phyloP scores from a whole-genome alignment of 2,113 vertebrate genomes.

The Sinocyclocheilus rhinocerous region DNA sequence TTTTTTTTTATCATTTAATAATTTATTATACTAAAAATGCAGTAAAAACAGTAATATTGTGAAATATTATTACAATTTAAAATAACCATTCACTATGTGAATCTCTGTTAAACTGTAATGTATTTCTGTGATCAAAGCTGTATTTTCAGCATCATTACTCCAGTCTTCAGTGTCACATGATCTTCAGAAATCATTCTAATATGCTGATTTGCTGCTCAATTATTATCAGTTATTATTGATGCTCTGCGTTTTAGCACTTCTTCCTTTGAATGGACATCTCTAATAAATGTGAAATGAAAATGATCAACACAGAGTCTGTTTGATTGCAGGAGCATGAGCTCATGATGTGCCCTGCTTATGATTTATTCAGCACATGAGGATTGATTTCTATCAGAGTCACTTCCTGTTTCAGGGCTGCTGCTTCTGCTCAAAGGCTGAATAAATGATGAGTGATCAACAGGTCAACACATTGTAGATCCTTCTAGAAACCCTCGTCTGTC shows the following conservation, averaged over 20 bases:
- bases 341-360: constrained; percentile 24
- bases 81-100: background rate
- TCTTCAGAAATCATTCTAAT: background rate
- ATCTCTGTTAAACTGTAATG: background rate
- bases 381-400: constrained; percentile 51
- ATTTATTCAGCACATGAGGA: constrained; percentile 50
- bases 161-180: background rate
- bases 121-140: background rate
- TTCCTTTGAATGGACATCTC: background rate
- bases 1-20: too few species aligned
- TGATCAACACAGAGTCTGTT: too few species aligned
- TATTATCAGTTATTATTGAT: background rate
- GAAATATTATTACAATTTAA: background rate
- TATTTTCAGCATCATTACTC: background rate
- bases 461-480: background rate
- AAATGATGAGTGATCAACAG: background rate
- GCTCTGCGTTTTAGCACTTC: background rate
- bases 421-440: background rate
- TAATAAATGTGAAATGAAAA: background rate
- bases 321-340: background rate
- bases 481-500: background rate
- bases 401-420: constrained; percentile 1
- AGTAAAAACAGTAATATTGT: background rate
- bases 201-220: background rate
- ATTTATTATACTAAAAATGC: background rate